Percentiles rank a stretch among this genome's conserved stretches.
phyloP scores from a whole-genome alignment of 2,113 vertebrate genomes.

The Phycodurus eques region DNA sequence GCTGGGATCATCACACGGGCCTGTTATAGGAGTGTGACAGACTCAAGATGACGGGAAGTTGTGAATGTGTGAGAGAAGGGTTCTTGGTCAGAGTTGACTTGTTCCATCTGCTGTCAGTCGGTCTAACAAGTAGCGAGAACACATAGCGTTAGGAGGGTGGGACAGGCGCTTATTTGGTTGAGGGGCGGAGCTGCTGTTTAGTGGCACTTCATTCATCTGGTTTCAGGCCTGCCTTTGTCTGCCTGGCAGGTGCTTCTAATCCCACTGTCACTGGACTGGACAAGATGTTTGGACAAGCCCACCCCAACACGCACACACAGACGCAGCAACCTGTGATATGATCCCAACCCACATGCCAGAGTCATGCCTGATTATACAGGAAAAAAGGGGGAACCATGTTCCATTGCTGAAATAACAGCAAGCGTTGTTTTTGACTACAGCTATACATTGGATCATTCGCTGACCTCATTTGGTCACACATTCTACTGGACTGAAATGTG shows the following conservation, averaged over 20 bases:
- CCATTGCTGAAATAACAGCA: background rate
- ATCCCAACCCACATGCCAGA: constrained; percentile 31
- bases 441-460: background rate
- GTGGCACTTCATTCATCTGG: constrained; percentile 58
- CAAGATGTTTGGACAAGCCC: constrained; percentile 66
- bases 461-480: constrained; percentile 1
- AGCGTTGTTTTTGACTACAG: background rate
- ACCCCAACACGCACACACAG: constrained; percentile 5
- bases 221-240: constrained; percentile 59
- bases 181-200: constrained; percentile 14
- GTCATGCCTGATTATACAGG: constrained; percentile 42
- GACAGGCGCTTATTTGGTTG: background rate
- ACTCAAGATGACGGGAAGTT: background rate
- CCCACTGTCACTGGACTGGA: constrained; percentile 53
- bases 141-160: background rate
- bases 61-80: background rate
- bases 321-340: constrained; percentile 33
- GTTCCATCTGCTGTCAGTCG: constrained; percentile 17
- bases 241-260: constrained; percentile 66
- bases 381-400: constrained; percentile 16
- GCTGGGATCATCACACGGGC: background rate
- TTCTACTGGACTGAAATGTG: background rate
- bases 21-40: background rate
- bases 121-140: background rate
- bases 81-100: constrained; percentile 22